Evolutionary conservation across 2,797 vertebrate species (phyloP).

Genomic region (Lates japonicus): DNA sequence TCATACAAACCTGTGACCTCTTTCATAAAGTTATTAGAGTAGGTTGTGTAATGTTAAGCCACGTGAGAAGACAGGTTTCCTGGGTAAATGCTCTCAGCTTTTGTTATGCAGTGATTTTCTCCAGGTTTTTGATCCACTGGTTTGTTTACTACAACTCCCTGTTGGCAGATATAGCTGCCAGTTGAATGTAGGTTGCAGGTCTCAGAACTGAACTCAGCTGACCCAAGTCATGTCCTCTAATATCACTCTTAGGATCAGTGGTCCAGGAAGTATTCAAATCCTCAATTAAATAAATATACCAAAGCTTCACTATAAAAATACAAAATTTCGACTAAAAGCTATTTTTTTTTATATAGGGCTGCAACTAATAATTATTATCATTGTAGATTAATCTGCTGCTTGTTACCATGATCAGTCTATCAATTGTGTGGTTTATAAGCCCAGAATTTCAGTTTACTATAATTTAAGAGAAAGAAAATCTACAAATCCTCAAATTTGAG

Average conservation of each 20-base stretch:
- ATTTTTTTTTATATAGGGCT: no score
- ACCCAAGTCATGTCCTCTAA: neutral
- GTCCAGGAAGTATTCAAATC: neutral
- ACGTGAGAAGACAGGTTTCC: neutral
- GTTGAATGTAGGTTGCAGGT: conserved; percentile 4
- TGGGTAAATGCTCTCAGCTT: neutral
- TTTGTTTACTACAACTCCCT: neutral
- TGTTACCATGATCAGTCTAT: no score
- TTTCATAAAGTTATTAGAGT: conserved; percentile 18
- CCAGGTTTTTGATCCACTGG: neutral
- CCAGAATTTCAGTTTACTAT: no score
- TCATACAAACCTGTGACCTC: conserved; percentile 29
- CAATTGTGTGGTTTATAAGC: no score
- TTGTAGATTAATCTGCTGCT: no score
- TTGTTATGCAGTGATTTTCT: neutral
- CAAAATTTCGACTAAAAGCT: no score
- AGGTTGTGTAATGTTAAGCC: neutral
- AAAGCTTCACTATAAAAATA: neutral
- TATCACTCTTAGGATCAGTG: neutral
- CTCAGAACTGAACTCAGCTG: neutral
- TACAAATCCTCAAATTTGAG: no score
- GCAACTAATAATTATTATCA: no score
- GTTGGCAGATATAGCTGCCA: neutral
- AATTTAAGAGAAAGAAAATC: no score
- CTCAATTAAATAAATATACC: neutral